A percentile compares a stretch with the other conserved stretches of the same genome.
Conservation (phyloP, 2,888 invertebrate species). For the Parascotia fuliginaria region DNA sequence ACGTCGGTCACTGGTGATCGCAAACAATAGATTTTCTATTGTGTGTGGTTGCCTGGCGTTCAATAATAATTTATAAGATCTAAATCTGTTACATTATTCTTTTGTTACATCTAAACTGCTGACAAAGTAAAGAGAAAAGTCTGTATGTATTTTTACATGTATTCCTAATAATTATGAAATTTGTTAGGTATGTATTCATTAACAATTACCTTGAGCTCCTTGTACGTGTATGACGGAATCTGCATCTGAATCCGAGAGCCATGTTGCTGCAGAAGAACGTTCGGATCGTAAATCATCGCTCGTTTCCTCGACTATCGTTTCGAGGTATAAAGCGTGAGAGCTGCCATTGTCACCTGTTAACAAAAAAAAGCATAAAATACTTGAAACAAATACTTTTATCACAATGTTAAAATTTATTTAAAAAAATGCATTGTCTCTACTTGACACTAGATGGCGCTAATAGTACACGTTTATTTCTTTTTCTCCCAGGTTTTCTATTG, state of each 20-base stretch:
- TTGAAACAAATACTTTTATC: not conserved
- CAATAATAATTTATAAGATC: too few relatives aligned
- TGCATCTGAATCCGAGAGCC: conserved; percentile 91
- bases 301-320: conserved; percentile 95
- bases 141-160: too few relatives aligned
- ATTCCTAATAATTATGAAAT: too few relatives aligned
- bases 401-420: not conserved
- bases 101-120: too few relatives aligned
- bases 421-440: conserved; percentile 11
- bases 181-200: too few relatives aligned
- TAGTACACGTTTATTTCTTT: too few relatives aligned
- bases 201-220: conserved; percentile 67
- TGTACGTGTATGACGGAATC: conserved; percentile 92
- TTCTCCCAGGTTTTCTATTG: too few relatives aligned
- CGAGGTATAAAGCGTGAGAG: conserved; percentile 89
- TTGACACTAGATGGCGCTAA: conserved; percentile 56
- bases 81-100: too few relatives aligned
- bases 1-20: too few relatives aligned
- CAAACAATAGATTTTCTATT: too few relatives aligned
- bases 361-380: conserved; percentile 29
- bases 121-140: too few relatives aligned
- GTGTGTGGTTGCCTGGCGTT: too few relatives aligned
- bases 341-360: conserved; percentile 77
- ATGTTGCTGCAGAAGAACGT: conserved; percentile 87
- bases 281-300: conserved; percentile 93